Evolutionary conservation across 2,888 invertebrate species (phyloP), one percentile per base, ranked within the genome.

Genomic region (Disparrhopalites patrizii): DNA sequence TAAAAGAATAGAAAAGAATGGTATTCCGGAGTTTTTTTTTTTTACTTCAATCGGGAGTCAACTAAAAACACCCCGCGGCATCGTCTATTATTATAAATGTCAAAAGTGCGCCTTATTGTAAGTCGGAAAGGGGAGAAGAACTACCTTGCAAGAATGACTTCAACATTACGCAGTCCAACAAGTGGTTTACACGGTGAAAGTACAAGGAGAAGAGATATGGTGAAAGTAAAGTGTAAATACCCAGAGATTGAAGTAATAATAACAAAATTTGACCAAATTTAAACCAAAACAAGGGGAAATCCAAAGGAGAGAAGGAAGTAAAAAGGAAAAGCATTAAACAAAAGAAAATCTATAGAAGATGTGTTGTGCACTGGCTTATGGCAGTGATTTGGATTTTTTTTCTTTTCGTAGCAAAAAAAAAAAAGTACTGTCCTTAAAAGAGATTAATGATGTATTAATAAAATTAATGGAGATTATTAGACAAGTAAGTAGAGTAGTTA

Each of bases 401-500:
- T 36, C 20, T 5, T 40, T n/a, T n/a, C n/a, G n/a, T n/a, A n/a
- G 43, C 20, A 4, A 38, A 33, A 40, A 25, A 38, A 27, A 54
- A 15, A 57, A 43, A 56, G 23, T 27, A 28, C 13, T 25, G 20
- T 50, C 36, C 20, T 15, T 55, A 27, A 7, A 28, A 18, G 18
- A 55, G 27, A 38, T 38, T 54, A 51, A 62, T 51, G 10, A 23
- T 36, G 40, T 15, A 61, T 50, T 61, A 52, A 43, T 60, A 4
- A 25, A 40, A 62, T 62, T 57, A 65, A 60, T 60, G 47, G 57
- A n/a, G n/a, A n/a, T n/a, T n/a, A 62, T 62, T 57, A 66, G 57
- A 52, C 47, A 57, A 57, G 60, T 61, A 61, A 67, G 60, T 61
- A 63, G 51, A 55, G 60, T 64, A 72, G 68, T 70, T 72, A 72